Percentiles rank a stretch among this genome's conserved stretches.
Conservation (phyloP, 2,888 invertebrate genomes). For the Beris chalybata region DNA sequence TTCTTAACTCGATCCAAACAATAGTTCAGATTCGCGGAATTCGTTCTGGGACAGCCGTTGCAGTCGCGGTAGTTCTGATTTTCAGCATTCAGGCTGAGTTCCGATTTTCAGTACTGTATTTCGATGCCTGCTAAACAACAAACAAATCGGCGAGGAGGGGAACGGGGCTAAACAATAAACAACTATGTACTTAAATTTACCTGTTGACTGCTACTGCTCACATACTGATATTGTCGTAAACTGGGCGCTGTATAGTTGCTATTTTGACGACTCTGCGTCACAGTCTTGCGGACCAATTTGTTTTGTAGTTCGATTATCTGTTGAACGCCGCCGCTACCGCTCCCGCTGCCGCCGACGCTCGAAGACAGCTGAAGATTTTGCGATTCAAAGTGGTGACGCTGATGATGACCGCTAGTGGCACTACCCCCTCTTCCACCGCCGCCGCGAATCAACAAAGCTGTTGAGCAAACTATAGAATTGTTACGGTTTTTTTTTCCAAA, state of each 20-base stretch:
- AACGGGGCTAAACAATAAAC: not conserved
- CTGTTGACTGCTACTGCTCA: constrained; percentile 51
- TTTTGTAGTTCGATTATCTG: constrained; percentile 70
- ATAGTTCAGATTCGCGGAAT: too few species aligned
- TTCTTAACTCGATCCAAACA: too few species aligned
- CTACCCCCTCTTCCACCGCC: not conserved
- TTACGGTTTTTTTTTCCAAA: too few species aligned
- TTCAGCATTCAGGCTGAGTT: too few species aligned
- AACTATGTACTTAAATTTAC: constrained; percentile 44
- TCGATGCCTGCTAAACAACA: too few species aligned
- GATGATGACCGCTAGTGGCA: not conserved
- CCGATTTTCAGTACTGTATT: too few species aligned
- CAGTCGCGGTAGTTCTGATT: too few species aligned
- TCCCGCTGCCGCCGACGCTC: constrained; percentile 64
- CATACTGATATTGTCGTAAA: constrained; percentile 58
- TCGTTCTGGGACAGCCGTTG: too few species aligned
- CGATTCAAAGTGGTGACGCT: too few species aligned
- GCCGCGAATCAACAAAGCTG: not conserved
- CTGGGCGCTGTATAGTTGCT: constrained; percentile 51
- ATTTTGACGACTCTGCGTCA: constrained; percentile 49
- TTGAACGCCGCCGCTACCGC: constrained; percentile 65
- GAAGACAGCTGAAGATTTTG: too few species aligned
- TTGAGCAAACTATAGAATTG: not conserved
- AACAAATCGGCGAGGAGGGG: not conserved
- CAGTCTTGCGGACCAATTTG: constrained; percentile 61